phyloP scores from a whole-genome alignment of 2,797 vertebrate genomes.

The Yasuhikotakia modesta region DNA sequence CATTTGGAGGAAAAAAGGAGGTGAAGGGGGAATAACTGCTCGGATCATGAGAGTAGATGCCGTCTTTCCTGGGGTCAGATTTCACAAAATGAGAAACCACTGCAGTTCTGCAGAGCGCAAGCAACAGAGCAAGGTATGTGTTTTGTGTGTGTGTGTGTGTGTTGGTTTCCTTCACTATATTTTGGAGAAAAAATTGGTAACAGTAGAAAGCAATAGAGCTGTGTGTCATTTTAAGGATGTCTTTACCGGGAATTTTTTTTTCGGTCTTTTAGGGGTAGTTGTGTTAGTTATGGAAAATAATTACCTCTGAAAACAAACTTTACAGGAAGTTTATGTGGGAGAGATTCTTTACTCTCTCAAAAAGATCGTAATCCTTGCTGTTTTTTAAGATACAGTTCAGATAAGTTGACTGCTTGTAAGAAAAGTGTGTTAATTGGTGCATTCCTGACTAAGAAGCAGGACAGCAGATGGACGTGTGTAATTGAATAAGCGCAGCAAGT shows the following conservation, averaged over 20 bases:
- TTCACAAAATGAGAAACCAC: slow-evolving; percentile 79
- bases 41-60: slow-evolving; percentile 80
- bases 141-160: too few species aligned
- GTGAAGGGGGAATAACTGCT: slow-evolving; percentile 58
- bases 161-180: slow-evolving; percentile 4
- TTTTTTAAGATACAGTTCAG: not conserved
- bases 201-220: too few species aligned
- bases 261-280: too few species aligned
- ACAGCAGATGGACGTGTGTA: slow-evolving; percentile 53
- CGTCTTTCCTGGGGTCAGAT: slow-evolving; percentile 72
- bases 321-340: not conserved
- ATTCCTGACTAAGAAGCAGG: slow-evolving; percentile 58
- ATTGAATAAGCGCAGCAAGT: slow-evolving; percentile 69
- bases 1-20: slow-evolving; percentile 52
- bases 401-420: slow-evolving; percentile 27
- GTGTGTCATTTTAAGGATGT: not conserved
- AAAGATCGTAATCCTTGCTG: not conserved
- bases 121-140: slow-evolving; percentile 76
- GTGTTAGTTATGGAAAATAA: too few species aligned
- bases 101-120: slow-evolving; percentile 73
- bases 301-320: too few species aligned
- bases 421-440: slow-evolving; percentile 51
- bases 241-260: too few species aligned
- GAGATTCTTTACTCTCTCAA: not conserved
- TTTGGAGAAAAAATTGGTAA: not conserved